phyloP scores from a whole-genome alignment of 2,113 vertebrate genomes.

The Nasalis larvatus region DNA sequence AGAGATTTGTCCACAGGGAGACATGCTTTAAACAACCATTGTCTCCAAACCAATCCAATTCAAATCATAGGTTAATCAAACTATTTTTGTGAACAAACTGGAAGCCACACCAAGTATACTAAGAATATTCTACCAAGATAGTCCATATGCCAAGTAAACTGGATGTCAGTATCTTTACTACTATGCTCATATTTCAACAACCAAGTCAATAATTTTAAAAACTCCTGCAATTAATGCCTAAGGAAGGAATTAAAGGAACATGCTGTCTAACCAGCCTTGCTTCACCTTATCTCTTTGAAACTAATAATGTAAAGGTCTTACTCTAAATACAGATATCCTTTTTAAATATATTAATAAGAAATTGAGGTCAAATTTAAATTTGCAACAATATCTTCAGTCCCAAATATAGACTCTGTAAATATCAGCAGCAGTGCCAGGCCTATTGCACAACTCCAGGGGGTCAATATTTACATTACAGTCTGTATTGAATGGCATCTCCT shows the following conservation, averaged over 20 bases:
- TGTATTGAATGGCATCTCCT: slow-evolving; percentile 10
- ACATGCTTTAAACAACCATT: not conserved
- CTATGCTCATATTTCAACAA: slow-evolving; percentile 26
- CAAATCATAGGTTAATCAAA: not conserved
- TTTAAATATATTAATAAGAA: not conserved
- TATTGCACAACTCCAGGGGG: not conserved
- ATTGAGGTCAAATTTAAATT: slow-evolving; percentile 6
- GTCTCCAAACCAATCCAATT: not conserved
- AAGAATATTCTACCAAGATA: not conserved
- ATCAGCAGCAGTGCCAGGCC: not conserved
- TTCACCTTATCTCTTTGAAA: not conserved
- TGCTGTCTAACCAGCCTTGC: not conserved
- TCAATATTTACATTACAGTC: not conserved
- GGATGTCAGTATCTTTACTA: not conserved
- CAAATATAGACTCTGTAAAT: slow-evolving; percentile 27
- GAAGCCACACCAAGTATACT: slow-evolving; percentile 28
- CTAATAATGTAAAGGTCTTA: not conserved
- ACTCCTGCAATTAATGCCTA: not conserved
- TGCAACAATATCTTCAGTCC: not conserved
- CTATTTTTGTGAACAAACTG: slow-evolving; percentile 11
- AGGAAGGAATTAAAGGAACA: not conserved
- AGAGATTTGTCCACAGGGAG: not conserved
- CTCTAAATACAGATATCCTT: not conserved
- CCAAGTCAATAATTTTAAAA: not conserved
- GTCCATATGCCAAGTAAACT: slow-evolving; percentile 7